Base-by-base conservation (phyloP, 2,797 vertebrate genomes). In the Microtus agrestis region DNA sequence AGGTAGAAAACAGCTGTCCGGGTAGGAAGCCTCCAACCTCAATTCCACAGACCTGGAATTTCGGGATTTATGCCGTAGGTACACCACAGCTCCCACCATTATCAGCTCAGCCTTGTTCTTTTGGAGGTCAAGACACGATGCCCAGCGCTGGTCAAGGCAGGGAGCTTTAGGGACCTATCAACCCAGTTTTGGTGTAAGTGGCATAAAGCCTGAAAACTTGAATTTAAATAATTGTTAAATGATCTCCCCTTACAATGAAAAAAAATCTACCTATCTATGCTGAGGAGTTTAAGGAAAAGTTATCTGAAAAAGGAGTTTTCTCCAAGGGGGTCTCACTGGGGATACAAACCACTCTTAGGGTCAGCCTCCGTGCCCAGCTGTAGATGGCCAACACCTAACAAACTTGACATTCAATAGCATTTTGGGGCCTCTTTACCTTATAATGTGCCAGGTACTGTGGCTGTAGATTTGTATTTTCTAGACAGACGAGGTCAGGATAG, bases 1-100 rank as follows among this genome's bases (percentile, higher is more conserved):
- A 96, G 97, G 51, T 92, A 43, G 96, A 96, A 98, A 97, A 90
- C 98, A 98, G 98, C 97, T 98, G 97, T 91, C 92, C 80, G 43
- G 88, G 65, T 91, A 87, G 84, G 95, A 87, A 17, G 34, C 89
- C 63, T 96, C 85, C 80, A 90, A 96, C 51, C 87, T 89, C 63
- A 25, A 96, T 97, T 97, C 97, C 97, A 98, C 97, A 91, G 46
- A 89, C 77, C 69, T 40, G 86, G 92, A 80, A 96, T 96, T 96
- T 93, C 96, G 81, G 97, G 97, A 67, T 59, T 96, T 98, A 95
- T 81, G 87, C 96, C 91, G 31, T 51, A 96, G 96, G 69, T 0
- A 11, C 0, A 0, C 51, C 86, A 92, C 71, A 91, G 95, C 95
- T 95, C 95, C 98, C 95, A 96, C 23, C 69, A 95, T 4, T 7